These are phyloP conservation scores for Ethmia dodecea DNA, from an alignment of 2,888 invertebrate species.

Conservation along the genomic window DNA sequence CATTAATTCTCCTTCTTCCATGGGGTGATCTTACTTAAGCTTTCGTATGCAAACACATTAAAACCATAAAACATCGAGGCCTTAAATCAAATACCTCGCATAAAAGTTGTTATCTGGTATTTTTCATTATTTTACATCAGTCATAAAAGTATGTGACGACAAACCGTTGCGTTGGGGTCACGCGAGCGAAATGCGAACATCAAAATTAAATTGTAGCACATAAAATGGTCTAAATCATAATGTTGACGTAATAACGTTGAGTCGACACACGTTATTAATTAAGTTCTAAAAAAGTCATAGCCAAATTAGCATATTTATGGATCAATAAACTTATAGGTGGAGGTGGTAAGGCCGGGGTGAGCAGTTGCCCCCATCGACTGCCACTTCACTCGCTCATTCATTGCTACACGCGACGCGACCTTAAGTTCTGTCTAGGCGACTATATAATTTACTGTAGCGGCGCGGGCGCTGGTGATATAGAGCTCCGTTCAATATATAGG, in stretches of 20 bases:
- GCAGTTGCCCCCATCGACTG: no score
- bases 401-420: no score
- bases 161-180: conserved; percentile 41
- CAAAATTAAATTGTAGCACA: conserved; percentile 65
- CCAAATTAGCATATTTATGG: conserved; percentile 73
- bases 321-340: conserved; percentile 36
- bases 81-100: conserved; percentile 58
- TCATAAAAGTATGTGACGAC: conserved; percentile 66
- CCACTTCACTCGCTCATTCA: no score
- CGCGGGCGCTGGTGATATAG: no score
- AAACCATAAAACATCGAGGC: conserved; percentile 35
- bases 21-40: no score
- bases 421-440: no score
- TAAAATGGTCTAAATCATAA: conserved; percentile 71
- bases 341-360: neutral
- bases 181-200: conserved; percentile 49
- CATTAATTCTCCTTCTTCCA: no score
- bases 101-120: conserved; percentile 51
- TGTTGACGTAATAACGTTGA: conserved; percentile 39
- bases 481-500: no score
- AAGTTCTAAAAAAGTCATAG: conserved; percentile 74
- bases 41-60: conserved; percentile 15
- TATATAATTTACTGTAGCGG: no score
- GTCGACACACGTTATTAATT: conserved; percentile 68
- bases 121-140: conserved; percentile 71